These are phyloP conservation scores for Uria aalge DNA, from an alignment of 2,113 vertebrate species.

Conservation along the genomic window DNA sequence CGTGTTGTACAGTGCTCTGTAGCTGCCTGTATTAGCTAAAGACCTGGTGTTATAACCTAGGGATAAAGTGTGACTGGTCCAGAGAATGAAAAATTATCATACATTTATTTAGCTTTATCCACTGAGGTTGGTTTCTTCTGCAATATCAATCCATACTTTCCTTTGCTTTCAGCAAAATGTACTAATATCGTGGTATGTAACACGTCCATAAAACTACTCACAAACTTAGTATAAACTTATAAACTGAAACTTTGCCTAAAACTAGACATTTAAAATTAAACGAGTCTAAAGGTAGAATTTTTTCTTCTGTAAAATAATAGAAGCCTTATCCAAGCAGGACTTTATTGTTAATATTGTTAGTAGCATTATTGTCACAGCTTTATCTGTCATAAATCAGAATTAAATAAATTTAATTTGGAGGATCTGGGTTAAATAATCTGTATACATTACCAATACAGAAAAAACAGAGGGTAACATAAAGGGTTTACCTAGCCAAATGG, in stretches of 20 bases:
- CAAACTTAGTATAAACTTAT: slow-evolving; percentile 13
- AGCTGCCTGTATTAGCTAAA: neutral
- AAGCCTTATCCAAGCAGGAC: neutral
- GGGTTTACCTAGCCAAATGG: neutral
- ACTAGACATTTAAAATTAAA: neutral
- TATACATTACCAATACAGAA: neutral
- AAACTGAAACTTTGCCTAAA: slow-evolving; percentile 40
- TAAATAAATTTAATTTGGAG: neutral
- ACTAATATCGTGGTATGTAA: neutral
- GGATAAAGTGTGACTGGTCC: neutral
- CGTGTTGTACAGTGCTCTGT: neutral
- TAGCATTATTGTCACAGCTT: neutral
- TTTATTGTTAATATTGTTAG: neutral
- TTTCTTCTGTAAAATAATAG: neutral
- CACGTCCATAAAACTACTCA: slow-evolving; percentile 23
- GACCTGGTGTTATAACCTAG: neutral
- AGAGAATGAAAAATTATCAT: neutral
- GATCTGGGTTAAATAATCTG: slow-evolving; percentile 15
- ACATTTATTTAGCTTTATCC: neutral
- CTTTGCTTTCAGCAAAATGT: slow-evolving; percentile 21
- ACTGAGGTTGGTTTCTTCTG: neutral
- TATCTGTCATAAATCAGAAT: neutral
- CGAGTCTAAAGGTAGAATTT: neutral
- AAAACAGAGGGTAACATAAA: neutral
- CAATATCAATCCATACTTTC: neutral